Percentiles rank a stretch among this genome's conserved stretches.
phyloP scores from a whole-genome alignment of 2,797 vertebrate genomes.

The Coracias cyanogaster region DNA sequence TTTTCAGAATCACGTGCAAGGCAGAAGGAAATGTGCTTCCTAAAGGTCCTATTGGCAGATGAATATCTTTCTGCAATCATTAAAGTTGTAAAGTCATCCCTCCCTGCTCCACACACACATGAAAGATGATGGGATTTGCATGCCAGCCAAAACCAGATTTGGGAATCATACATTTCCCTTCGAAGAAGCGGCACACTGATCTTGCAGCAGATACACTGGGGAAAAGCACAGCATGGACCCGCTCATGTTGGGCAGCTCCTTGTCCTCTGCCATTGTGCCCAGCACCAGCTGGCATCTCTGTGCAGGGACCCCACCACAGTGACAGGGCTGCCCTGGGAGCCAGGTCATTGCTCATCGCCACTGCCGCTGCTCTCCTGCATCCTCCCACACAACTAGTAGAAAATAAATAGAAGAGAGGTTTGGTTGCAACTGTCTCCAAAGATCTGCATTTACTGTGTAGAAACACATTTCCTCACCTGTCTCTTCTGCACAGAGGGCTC shows the following conservation, averaged over 20 bases:
- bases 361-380: neutral
- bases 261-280: neutral
- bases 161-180: neutral
- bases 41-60: slow-evolving; percentile 31
- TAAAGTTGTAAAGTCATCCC: slow-evolving; percentile 16
- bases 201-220: neutral
- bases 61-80: neutral
- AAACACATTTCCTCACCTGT: neutral
- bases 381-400: neutral
- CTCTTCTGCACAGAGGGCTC: neutral
- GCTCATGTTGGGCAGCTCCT: accelerated
- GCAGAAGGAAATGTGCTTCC: slow-evolving; percentile 67
- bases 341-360: neutral
- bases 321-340: neutral
- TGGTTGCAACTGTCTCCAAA: neutral
- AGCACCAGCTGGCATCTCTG: neutral
- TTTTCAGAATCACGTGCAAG: slow-evolving; percentile 11
- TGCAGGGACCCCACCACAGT: neutral
- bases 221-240: neutral
- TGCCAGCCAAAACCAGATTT: neutral
- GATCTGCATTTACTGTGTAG: neutral
- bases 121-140: slow-evolving; percentile 24
- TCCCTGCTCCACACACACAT: neutral
- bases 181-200: neutral
- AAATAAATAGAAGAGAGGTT: neutral